Percentiles rank a stretch among this genome's conserved stretches.
Conservation (phyloP, 2,113 vertebrate genomes). For the Melierax canorus region DNA sequence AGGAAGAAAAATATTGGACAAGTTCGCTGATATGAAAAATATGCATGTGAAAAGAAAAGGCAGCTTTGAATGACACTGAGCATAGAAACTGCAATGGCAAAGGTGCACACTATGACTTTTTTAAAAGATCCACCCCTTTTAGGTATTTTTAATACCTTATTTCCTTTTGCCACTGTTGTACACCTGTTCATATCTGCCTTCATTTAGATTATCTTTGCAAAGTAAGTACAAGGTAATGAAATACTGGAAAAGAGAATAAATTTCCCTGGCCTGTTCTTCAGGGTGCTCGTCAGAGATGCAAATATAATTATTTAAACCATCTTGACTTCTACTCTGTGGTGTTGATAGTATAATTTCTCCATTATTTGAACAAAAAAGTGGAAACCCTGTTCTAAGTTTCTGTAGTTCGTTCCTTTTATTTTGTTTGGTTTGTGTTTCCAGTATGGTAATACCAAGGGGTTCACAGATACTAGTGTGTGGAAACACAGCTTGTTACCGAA, state of each 20-base stretch:
- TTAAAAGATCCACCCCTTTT: background rate
- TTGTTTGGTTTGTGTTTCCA: background rate
- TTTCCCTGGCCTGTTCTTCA: background rate
- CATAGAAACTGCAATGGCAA: background rate
- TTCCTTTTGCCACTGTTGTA: background rate
- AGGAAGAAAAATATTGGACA: background rate
- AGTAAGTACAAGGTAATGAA: background rate
- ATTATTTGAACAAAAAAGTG: background rate
- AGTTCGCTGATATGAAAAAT: background rate
- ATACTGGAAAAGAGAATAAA: background rate
- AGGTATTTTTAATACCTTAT: background rate
- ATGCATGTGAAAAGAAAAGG: background rate
- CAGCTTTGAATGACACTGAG: background rate
- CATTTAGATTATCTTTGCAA: background rate
- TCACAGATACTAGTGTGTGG: background rate
- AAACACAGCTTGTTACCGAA: background rate
- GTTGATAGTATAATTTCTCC: background rate
- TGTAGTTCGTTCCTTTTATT: background rate
- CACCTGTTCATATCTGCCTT: background rate
- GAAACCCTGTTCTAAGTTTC: background rate
- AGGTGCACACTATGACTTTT: background rate
- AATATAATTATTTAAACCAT: background rate
- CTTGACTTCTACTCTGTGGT: background rate
- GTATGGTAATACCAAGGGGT: background rate
- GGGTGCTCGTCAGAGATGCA: background rate